Conservation (phyloP, 1,140 invertebrate species). For the Polyergus mexicanus region DNA sequence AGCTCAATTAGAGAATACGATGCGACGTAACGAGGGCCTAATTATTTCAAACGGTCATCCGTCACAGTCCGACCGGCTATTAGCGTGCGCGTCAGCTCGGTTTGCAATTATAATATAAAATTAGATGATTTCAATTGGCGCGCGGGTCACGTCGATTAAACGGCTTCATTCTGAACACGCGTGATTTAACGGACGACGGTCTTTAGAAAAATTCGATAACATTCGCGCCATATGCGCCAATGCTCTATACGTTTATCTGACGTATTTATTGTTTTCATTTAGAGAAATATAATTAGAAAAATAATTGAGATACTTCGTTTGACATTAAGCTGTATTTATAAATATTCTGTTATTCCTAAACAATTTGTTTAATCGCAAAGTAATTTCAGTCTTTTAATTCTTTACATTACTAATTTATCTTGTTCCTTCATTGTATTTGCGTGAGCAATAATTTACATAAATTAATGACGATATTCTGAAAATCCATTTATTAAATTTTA, state of each 20-base stretch:
- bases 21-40: constrained; percentile 43
- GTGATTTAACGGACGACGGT: constrained; percentile 24
- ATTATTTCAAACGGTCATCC: constrained; percentile 51
- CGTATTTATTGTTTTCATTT: constrained; percentile 2
- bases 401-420: neutral
- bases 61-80: constrained; percentile 20
- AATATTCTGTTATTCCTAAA: neutral
- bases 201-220: constrained; percentile 25
- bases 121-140: constrained; percentile 33
- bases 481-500: constrained; percentile 14
- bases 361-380: neutral
- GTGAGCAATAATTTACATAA: constrained; percentile 1
- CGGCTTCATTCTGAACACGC: neutral
- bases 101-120: constrained; percentile 63
- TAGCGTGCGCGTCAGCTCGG: constrained; percentile 50
- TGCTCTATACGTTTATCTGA: neutral
- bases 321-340: neutral
- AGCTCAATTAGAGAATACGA: constrained; percentile 41
- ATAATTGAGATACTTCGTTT: neutral
- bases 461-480: constrained; percentile 11
- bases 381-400: neutral
- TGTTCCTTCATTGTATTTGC: neutral
- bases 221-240: neutral
- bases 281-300: neutral
- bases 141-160: constrained; percentile 30